A percentile compares a stretch with the other conserved stretches of the same genome.
These are phyloP conservation scores for Punctoribates punctum DNA, from an alignment of 2,888 invertebrate species.

Conservation along the genomic window DNA sequence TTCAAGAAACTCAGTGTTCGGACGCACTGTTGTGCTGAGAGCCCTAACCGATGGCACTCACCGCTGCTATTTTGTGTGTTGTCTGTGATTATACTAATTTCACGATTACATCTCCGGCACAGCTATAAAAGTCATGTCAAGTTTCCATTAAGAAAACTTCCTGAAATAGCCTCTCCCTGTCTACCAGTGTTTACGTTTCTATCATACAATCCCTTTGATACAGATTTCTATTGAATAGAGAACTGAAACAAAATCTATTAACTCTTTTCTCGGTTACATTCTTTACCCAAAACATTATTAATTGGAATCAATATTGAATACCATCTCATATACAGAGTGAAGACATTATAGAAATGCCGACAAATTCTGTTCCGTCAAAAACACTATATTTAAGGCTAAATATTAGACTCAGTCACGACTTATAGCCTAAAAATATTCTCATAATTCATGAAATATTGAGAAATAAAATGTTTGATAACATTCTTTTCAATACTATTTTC, in stretches of 20 bases:
- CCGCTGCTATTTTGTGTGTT: background rate
- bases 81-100: background rate
- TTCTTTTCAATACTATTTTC: too few species aligned
- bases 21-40: background rate
- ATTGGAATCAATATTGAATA: background rate
- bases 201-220: background rate
- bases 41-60: background rate
- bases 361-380: background rate
- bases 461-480: too few species aligned
- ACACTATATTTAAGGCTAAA: background rate
- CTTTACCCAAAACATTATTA: background rate
- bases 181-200: background rate
- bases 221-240: background rate
- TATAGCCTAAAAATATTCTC: too few species aligned
- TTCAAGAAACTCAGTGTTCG: background rate
- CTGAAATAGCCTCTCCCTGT: background rate
- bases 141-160: background rate
- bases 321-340: background rate
- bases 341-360: background rate
- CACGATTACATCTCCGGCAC: conserved; percentile 1
- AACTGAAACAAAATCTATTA: background rate
- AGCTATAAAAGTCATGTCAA: background rate
- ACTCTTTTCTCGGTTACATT: background rate
- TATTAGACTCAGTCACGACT: too few species aligned
- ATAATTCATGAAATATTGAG: too few species aligned